These are phyloP conservation scores for Nerophis lumbriciformis DNA, from an alignment of 2,113 vertebrate genomes.

Conservation along the genomic window DNA sequence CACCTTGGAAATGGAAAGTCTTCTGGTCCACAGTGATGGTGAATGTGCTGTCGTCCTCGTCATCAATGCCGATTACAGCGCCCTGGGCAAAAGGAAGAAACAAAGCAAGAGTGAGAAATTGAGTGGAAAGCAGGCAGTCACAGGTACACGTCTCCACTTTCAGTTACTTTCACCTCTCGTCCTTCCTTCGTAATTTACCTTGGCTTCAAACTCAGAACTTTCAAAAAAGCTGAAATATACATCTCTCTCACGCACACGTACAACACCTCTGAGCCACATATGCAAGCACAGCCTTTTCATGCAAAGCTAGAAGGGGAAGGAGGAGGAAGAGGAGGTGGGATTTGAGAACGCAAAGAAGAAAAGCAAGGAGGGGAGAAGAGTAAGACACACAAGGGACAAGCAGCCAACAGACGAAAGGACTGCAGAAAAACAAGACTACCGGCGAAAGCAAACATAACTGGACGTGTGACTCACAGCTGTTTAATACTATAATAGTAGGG, in stretches of 20 bases:
- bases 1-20: constrained; percentile 99
- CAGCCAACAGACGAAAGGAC: constrained; percentile 24
- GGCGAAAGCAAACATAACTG: constrained; percentile 19
- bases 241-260: constrained; percentile 19
- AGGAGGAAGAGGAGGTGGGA: constrained; percentile 31
- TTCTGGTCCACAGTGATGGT: constrained; percentile 99
- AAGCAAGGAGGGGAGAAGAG: constrained; percentile 44
- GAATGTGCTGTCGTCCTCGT: constrained; percentile 99
- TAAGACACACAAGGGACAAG: constrained; percentile 39
- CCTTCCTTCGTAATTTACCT: constrained; percentile 16
- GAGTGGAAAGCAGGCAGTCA: constrained; percentile 72
- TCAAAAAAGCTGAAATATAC: constrained; percentile 3
- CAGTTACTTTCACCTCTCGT: constrained; percentile 20
- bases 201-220: constrained; percentile 11
- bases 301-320: constrained; percentile 18
- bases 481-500: constrained; percentile 1
- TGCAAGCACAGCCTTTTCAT: constrained; percentile 35
- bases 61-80: constrained; percentile 99
- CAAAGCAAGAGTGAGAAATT: constrained; percentile 23
- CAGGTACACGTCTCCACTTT: constrained; percentile 80
- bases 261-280: constrained; percentile 7
- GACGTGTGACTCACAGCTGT: constrained; percentile 29
- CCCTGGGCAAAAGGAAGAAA: constrained; percentile 78
- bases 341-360: constrained; percentile 40
- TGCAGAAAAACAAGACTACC: constrained; percentile 39